Base-by-base conservation (phyloP, 2,113 vertebrate species). In the Rhineura floridana region DNA sequence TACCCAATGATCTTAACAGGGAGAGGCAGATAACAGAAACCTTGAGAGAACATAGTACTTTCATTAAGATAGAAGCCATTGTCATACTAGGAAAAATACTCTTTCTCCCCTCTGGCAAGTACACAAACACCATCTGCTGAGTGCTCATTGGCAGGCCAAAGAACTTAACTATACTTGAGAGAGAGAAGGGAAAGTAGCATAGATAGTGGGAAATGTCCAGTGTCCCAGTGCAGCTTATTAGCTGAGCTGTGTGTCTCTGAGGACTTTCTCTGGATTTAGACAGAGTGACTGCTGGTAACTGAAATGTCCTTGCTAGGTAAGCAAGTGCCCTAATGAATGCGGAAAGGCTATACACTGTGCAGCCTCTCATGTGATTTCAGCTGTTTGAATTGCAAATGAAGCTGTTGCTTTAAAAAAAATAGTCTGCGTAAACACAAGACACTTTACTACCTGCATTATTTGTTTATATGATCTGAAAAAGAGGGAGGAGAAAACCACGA, bases 191-290 rank as follows among this genome's bases (percentile, higher is more conserved):
- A 92, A 48, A 85, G 63, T 86, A 75, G 23, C 6, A 21, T 65
- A 28, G 70, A 65, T 33, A 90, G 19, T 72, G 83, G 62, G 87
- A 86, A 90, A 30, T 7, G 8, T 25, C 84, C 42, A 85, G 65
- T 85, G 52, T 83, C 90, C 87, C 91, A 85, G 2, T 89, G 92
- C 62, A 93, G 50, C 42, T 94, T 92, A 85, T 92, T 94, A 95
- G 69, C 73, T 70, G 85, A 75, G 2, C 50, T 90, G 76, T 13
- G n/a, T 77, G 89, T 72, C 84, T 94, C 89, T 87, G 55, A 70
- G 81, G 67, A 10, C 36, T 90, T 92, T 33, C 11, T 42, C 82
- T 81, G 63, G 19, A 94, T 94, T 93, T 94, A n/a, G 63, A 92
- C 36, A 91, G 12, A 88, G 25, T 36, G 83, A 84, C 39, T 87